Evolutionary conservation across 2,113 vertebrate species (phyloP).

Genomic region (Engystomops pustulosus): DNA sequence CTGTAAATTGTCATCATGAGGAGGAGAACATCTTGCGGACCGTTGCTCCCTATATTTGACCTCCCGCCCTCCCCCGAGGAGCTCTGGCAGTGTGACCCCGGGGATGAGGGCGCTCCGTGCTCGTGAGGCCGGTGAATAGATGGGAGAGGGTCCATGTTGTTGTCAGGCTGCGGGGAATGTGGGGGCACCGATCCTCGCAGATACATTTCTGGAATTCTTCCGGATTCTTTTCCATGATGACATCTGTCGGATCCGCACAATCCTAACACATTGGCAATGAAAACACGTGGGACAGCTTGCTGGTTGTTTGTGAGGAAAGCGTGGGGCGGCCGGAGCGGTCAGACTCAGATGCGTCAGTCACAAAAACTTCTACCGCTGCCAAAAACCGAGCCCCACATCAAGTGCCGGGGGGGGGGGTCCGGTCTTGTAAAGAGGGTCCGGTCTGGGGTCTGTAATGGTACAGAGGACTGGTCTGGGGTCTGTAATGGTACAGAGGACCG

Average conservation of each 20-base stretch:
- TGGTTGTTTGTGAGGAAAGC: slow-evolving; percentile 27
- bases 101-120: neutral
- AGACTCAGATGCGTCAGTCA: slow-evolving; percentile 1
- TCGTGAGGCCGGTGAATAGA: neutral
- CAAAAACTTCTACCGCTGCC: neutral
- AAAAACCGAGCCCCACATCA: neutral
- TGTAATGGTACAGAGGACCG: too few species aligned
- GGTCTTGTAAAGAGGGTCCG: too few species aligned
- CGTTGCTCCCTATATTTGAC: slow-evolving; percentile 13
- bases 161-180: neutral
- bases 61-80: neutral
- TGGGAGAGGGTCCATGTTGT: neutral
- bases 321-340: slow-evolving; percentile 1
- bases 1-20: too few species aligned
- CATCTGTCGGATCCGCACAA: slow-evolving; percentile 40
- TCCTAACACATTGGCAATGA: slow-evolving; percentile 40
- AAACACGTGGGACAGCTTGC: slow-evolving; percentile 42
- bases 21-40: neutral
- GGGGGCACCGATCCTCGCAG: neutral
- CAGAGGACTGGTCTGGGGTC: too few species aligned
- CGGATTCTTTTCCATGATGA: slow-evolving; percentile 16
- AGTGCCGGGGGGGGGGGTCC: too few species aligned
- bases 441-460: too few species aligned
- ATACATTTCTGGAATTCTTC: slow-evolving; percentile 53
- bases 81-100: neutral